Conservation (phyloP, 1,140 invertebrate genomes). For the Calliphora vicina region DNA sequence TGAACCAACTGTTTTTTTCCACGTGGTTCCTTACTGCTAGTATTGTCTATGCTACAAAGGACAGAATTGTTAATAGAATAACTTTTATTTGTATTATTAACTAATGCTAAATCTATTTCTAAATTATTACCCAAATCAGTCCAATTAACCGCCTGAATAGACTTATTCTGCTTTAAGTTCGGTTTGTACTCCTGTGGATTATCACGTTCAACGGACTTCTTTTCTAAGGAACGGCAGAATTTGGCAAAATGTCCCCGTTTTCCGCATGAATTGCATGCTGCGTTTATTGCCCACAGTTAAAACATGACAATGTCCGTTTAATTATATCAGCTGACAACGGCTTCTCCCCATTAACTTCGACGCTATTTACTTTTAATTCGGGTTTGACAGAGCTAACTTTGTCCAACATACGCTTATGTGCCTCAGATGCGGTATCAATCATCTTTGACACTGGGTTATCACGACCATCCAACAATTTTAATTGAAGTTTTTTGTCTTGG, state of each 20-base stretch:
- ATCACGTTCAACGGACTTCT: neutral
- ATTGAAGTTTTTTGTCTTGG: conserved; percentile 14
- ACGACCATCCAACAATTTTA: neutral
- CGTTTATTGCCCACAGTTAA: neutral
- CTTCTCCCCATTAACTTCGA: no score
- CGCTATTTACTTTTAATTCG: conserved; percentile 20
- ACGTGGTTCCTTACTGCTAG: neutral
- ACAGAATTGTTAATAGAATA: conserved; percentile 7
- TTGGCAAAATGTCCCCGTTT: neutral
- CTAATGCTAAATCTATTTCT: neutral
- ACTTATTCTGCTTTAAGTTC: neutral
- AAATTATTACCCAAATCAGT: conserved; percentile 10
- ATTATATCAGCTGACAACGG: neutral
- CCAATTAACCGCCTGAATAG: conserved; percentile 5
- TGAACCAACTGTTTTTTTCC: neutral
- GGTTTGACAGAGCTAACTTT: neutral
- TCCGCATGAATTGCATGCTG: neutral
- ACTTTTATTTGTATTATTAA: neutral
- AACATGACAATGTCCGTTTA: neutral
- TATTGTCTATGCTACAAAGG: neutral
- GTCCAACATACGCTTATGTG: conserved; percentile 8
- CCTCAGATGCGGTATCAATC: neutral
- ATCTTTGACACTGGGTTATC: neutral
- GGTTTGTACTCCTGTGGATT: neutral
- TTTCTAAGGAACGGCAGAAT: neutral